phyloP scores from a whole-genome alignment of 2,113 vertebrate genomes.

The Oxygymnocypris stewartii region DNA sequence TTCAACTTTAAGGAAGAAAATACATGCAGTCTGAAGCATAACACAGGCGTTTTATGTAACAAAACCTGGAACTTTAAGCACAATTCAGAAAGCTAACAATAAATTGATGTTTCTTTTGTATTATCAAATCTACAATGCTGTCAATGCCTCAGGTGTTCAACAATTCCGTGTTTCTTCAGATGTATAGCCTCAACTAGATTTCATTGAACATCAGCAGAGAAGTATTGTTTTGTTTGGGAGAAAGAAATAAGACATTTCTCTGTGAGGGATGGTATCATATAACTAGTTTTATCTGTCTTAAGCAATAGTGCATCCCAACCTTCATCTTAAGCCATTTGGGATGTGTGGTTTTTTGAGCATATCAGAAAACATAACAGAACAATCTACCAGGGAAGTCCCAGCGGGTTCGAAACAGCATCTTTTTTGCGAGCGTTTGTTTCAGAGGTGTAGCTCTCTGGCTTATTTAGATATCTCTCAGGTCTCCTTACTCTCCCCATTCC shows the following conservation, averaged over 20 bases:
- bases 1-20: constrained; percentile 21
- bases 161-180: constrained; percentile 63
- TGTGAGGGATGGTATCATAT: constrained; percentile 74
- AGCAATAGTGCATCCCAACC: constrained; percentile 77
- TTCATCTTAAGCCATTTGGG: constrained; percentile 74
- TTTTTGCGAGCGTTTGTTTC: constrained; percentile 73
- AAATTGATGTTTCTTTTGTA: constrained; percentile 52
- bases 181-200: constrained; percentile 72
- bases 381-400: constrained; percentile 76
- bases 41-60: constrained; percentile 18
- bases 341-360: constrained; percentile 75
- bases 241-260: constrained; percentile 78
- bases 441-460: constrained; percentile 68
- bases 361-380: constrained; percentile 78
- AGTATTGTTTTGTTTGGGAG: constrained; percentile 52
- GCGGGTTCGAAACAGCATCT: constrained; percentile 74
- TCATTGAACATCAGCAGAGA: constrained; percentile 67
- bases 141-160: constrained; percentile 40
- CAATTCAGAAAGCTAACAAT: constrained; percentile 52
- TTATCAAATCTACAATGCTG: constrained; percentile 41
- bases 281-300: constrained; percentile 81
- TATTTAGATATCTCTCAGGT: constrained; percentile 78
- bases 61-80: constrained; percentile 10
- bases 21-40: background rate
- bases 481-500: constrained; percentile 60